Base-by-base conservation (phyloP, 1,140 invertebrate species). In the Scylla paramamosain region DNA sequence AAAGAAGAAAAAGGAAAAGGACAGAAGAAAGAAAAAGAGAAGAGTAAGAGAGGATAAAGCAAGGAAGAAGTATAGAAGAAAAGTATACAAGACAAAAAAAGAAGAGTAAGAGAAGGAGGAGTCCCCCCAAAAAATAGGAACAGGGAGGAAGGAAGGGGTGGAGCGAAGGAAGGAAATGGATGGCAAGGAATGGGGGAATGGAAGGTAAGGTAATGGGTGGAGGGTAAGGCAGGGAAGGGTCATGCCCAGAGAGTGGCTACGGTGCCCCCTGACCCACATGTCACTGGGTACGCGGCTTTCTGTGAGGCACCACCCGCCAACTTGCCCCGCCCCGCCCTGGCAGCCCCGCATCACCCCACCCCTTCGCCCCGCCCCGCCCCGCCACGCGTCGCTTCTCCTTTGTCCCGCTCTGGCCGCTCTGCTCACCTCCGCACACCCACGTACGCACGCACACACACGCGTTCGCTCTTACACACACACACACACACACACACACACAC, bases 401-500 rank as follows among this genome's bases (percentile, higher is more conserved):
- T 77, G n/a, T n/a, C 67, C 67, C 20, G 67, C 20, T 3, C 67
- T 77, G 2, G 7, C 67, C 25, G 52, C 52, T 0, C 52, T 59
- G 10, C 52, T 77, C 20, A 12, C 20, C n/a, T 77, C 67, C 67
- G 3, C 67, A 25, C 67, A n/a, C n/a, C 12, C 67, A 59, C 67
- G 25, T 8, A 77, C 67, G 6, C 67, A n/a, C 67, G 2, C 67
- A n/a, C 67, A 25, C n/a, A 77, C 25, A n/a, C 67, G 20, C 67
- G 20, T 20, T 20, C 67, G 20, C 67, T 20, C 67, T 20, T 2
- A 77, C 67, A 77, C 67, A 77, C 16, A 77, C 67, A 77, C 67
- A 77, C 67, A 77, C 67, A 77, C 67, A 77, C 67, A 77, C 67
- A 77, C 67, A n/a, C 67, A 77, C 67, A 77, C 67, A 77, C 67